Base-by-base conservation (phyloP, 35 echinoderm and acorn worm species). In the Eucidaris tribuloides region DNA sequence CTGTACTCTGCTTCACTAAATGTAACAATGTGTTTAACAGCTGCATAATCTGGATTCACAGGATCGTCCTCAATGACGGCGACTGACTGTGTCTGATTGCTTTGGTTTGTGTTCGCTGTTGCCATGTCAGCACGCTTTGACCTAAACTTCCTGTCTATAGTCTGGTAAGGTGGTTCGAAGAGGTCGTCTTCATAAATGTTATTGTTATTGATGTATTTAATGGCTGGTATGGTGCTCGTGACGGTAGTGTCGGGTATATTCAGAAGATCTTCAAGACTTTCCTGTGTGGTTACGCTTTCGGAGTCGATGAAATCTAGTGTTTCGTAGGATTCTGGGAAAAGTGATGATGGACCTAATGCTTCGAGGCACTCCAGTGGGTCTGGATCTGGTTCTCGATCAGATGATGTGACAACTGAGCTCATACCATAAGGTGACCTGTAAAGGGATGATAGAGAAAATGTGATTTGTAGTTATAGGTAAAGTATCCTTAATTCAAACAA, bases 61-160 rank as follows among this genome's bases (percentile, higher is more conserved):
- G 78, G 58, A 30, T 80, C 77, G 29, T 46, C 65, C 31, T 77
- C 50, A 13, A 46, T 59, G 58, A 55, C 77, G 23, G 39, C 57
- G 40, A 39, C 45, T 7, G 38, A 41, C 35, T 49, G 46, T 36
- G 65, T 68, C 43, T 88, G 85, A 49, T 88, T 88, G 59, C 85
- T 88, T 77, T 88, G 85, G 54, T 88, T 88, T 54, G 58, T 81
- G 44, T 88, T 88, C 61, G 68, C 68, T 40, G 37, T 74, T 36
- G 68, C 68, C 68, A 74, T 74, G 68, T 33, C 68, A 35, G 29
- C 25, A 40, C 68, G 68, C 37, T 32, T 36, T 44, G 68, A 74
- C 19, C 37, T 64, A 22, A 74, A 25, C 15, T 33, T 36, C n/a
- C 68, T 74, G 68, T 74, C 68, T 33, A 74, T 74, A 40, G 35